Percentiles rank a stretch among this genome's conserved stretches.
These are phyloP conservation scores for Staurois parvus DNA, from an alignment of 2,797 vertebrate genomes.

Conservation along the genomic window DNA sequence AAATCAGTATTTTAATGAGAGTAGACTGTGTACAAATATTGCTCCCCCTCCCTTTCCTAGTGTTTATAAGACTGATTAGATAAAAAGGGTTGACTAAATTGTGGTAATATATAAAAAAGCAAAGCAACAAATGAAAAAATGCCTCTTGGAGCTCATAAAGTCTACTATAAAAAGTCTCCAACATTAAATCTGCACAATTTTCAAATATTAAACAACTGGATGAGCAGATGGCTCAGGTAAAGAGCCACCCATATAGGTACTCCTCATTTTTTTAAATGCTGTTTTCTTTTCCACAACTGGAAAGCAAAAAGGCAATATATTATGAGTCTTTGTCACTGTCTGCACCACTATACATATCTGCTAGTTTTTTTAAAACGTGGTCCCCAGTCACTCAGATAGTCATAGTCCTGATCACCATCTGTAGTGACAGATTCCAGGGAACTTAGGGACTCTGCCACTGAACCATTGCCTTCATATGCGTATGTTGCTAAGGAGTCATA, in stretches of 20 bases:
- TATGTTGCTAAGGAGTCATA: slow-evolving; percentile 98
- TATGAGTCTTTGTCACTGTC: slow-evolving; percentile 93
- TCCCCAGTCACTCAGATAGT: slow-evolving; percentile 95
- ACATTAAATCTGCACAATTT: slow-evolving; percentile 70
- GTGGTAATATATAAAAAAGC: slow-evolving; percentile 62
- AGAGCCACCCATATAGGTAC: slow-evolving; percentile 71
- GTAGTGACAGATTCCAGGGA: slow-evolving; percentile 90
- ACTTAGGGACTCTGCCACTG: slow-evolving; percentile 90
- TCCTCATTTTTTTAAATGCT: slow-evolving; percentile 67
- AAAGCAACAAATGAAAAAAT: slow-evolving; percentile 69
- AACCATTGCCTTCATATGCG: slow-evolving; percentile 93
- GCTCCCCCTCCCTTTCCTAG: slow-evolving; percentile 44
- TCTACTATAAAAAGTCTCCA: slow-evolving; percentile 74
- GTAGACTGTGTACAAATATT: slow-evolving; percentile 59
- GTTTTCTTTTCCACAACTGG: slow-evolving; percentile 58
- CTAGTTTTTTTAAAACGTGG: slow-evolving; percentile 94
- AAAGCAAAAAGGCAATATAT: slow-evolving; percentile 73
- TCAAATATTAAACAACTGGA: slow-evolving; percentile 71
- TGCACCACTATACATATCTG: slow-evolving; percentile 91
- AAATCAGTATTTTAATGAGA: slow-evolving; percentile 46
- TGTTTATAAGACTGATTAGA: slow-evolving; percentile 67
- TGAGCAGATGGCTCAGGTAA: slow-evolving; percentile 67
- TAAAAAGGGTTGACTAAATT: slow-evolving; percentile 72
- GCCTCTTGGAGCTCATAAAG: slow-evolving; percentile 79
- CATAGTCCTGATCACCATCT: slow-evolving; percentile 92